phyloP scores from a whole-genome alignment of 2,797 vertebrate genomes.

The Brachyrhaphis roseni region DNA sequence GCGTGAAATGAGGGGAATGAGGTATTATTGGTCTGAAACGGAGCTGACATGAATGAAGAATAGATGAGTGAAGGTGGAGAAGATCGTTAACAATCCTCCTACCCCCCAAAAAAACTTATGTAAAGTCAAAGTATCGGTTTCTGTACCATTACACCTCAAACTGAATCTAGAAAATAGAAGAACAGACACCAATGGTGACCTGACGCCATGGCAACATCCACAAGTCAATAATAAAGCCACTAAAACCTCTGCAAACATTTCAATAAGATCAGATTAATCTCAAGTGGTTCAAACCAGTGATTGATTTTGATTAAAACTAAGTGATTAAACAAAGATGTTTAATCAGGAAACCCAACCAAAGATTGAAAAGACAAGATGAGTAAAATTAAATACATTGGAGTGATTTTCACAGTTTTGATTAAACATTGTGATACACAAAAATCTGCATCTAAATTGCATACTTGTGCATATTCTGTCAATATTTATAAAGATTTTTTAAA shows the following conservation, averaged over 20 bases:
- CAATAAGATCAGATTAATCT: not conserved
- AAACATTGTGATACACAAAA: not conserved
- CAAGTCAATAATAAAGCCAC: not conserved
- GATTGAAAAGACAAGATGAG: not conserved
- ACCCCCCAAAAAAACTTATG: not conserved
- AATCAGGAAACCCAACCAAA: not conserved
- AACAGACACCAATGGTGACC: not conserved
- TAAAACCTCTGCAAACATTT: not conserved
- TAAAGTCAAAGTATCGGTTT: not conserved
- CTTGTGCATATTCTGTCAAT: not conserved
- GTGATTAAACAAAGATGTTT: not conserved
- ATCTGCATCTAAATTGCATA: not conserved
- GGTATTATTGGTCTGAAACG: not conserved
- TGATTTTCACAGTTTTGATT: not conserved
- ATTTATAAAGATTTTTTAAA: not conserved
- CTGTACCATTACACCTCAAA: not conserved
- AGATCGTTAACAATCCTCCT: not conserved
- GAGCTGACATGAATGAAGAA: not conserved
- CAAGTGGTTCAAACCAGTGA: not conserved
- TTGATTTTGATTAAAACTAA: not conserved
- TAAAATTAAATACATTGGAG: not conserved
- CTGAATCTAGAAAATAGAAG: not conserved
- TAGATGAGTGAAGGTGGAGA: conserved; percentile 27
- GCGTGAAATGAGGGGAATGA: not conserved
- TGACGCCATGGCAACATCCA: not conserved